Conservation (phyloP, 2,113 vertebrate genomes). For the Nicator chloris region DNA sequence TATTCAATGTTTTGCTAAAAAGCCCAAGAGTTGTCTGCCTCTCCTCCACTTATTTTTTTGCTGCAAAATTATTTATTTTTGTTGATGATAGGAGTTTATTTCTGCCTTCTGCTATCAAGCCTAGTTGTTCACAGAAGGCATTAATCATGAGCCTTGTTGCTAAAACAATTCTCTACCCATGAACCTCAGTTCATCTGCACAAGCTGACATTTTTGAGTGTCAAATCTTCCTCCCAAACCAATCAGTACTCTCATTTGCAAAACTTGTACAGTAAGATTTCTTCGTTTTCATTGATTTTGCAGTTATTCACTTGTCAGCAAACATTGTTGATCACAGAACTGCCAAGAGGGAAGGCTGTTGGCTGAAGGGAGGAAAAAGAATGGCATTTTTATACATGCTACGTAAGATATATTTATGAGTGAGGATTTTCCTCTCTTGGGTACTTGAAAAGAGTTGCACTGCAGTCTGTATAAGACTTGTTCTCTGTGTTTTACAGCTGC, state of each 20-base stretch:
- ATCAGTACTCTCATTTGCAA: not conserved
- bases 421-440: not conserved
- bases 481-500: not conserved
- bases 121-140: not conserved
- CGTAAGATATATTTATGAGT: not conserved
- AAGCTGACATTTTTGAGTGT: not conserved
- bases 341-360: not conserved
- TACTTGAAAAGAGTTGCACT: not conserved
- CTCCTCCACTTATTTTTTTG: not conserved
- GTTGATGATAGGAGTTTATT: not conserved
- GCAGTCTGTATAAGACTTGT: not conserved
- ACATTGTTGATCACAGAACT: not conserved
- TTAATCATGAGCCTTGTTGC: not conserved
- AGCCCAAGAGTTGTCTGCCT: not conserved
- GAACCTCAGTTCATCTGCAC: not conserved
- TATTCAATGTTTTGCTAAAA: not conserved
- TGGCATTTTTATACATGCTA: not conserved
- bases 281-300: not conserved
- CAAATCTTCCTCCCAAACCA: not conserved
- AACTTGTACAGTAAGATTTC: not conserved
- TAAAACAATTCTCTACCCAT: not conserved
- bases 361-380: not conserved
- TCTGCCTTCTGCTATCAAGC: not conserved
- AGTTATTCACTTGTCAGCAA: not conserved
- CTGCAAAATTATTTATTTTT: not conserved